Evolutionary conservation across 2,113 vertebrate species (phyloP).

Genomic region (Psittacula cyanocephala): DNA sequence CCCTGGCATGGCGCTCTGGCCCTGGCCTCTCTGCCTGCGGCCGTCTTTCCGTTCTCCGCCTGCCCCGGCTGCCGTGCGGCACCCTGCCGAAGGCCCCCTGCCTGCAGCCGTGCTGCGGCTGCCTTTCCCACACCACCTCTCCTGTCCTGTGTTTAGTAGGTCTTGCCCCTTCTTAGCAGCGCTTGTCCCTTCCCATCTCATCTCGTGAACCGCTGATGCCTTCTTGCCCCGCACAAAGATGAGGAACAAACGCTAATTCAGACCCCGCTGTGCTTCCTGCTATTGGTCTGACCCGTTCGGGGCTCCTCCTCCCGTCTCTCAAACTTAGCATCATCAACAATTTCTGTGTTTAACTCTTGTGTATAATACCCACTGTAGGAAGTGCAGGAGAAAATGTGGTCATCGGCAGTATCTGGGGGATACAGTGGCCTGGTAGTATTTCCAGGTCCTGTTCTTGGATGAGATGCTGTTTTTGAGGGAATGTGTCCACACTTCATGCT

Average conservation of each 20-base stretch:
- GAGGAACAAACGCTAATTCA: background rate
- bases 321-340: background rate
- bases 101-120: too few species aligned
- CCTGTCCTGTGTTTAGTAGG: background rate
- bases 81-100: background rate
- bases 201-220: background rate
- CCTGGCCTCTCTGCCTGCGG: background rate
- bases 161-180: background rate
- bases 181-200: too few species aligned
- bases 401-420: accelerated
- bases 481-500: accelerated
- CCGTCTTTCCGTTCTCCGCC: background rate
- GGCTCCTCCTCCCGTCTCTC: background rate
- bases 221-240: background rate
- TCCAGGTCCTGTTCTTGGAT: background rate
- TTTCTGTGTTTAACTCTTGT: background rate
- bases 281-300: background rate
- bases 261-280: background rate
- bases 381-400: background rate
- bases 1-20: background rate
- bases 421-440: background rate
- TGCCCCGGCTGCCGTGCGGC: background rate
- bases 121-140: too few species aligned
- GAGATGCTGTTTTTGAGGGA: background rate
- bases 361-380: background rate